A percentile compares a stretch with the other conserved stretches of the same genome.
These are phyloP conservation scores for Patagioenas fasciata DNA, from an alignment of 2,113 vertebrate genomes.

Conservation along the genomic window DNA sequence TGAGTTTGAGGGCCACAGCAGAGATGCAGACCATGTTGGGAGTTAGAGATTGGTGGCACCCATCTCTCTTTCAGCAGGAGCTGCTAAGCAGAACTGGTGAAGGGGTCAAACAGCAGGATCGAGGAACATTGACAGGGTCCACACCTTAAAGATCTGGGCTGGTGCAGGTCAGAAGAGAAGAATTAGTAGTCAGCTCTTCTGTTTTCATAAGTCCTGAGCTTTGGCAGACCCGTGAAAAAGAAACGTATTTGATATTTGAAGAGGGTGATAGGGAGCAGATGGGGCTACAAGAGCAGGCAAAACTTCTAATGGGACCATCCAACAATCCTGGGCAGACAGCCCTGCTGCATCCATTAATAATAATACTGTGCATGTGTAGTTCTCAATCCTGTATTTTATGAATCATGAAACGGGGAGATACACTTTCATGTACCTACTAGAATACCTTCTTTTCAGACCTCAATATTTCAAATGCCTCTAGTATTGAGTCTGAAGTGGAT, in stretches of 20 bases:
- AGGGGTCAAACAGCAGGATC: background rate
- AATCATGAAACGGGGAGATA: background rate
- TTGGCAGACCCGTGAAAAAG: background rate
- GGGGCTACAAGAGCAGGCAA: background rate
- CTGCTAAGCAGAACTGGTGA: background rate
- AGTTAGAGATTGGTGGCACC: background rate
- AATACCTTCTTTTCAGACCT: background rate
- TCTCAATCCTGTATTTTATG: background rate
- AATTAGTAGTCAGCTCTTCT: background rate
- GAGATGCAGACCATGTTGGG: background rate
- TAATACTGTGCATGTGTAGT: too few species aligned
- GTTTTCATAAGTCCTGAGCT: background rate
- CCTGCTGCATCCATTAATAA: background rate
- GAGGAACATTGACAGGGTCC: background rate
- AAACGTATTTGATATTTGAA: background rate
- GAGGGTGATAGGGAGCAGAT: fast-evolving
- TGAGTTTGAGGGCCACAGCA: background rate
- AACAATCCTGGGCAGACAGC: background rate
- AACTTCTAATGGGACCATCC: background rate
- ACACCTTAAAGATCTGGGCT: background rate
- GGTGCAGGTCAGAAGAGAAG: background rate
- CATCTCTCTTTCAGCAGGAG: background rate
- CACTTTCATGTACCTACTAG: background rate
- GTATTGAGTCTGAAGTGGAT: background rate
- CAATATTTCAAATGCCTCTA: background rate